These are phyloP conservation scores for Cephus pygmeus DNA, from an alignment of 2,888 invertebrate genomes.

Conservation along the genomic window DNA sequence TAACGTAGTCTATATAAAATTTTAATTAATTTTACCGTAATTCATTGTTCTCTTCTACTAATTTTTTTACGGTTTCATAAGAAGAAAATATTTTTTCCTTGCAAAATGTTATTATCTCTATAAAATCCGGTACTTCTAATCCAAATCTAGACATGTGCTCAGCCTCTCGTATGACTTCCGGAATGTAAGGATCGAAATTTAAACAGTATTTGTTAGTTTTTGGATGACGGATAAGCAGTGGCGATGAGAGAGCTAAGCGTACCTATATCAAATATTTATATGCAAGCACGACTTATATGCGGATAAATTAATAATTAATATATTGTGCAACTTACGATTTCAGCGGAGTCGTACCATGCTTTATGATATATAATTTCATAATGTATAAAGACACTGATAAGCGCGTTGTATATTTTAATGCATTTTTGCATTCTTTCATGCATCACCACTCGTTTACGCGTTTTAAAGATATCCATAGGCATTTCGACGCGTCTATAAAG, in stretches of 20 bases:
- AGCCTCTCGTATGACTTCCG: slow-evolving; percentile 81
- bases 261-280: slow-evolving; percentile 65
- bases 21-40: slow-evolving; percentile 41
- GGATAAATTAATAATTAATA: slow-evolving; percentile 4
- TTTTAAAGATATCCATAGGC: slow-evolving; percentile 77
- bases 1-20: neutral
- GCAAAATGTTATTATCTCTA: slow-evolving; percentile 79
- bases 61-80: slow-evolving; percentile 72
- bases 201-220: slow-evolving; percentile 74
- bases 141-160: slow-evolving; percentile 84
- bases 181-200: slow-evolving; percentile 80
- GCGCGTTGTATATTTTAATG: slow-evolving; percentile 82
- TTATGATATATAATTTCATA: slow-evolving; percentile 86
- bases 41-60: slow-evolving; percentile 73
- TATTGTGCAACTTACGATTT: slow-evolving; percentile 70
- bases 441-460: slow-evolving; percentile 66
- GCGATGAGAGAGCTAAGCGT: slow-evolving; percentile 75
- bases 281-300: neutral
- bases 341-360: slow-evolving; percentile 82
- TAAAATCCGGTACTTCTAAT: slow-evolving; percentile 80
- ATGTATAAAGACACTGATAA: slow-evolving; percentile 82
- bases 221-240: slow-evolving; percentile 77
- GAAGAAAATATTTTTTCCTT: slow-evolving; percentile 76
- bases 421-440: slow-evolving; percentile 79
- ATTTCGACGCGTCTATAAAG: slow-evolving; percentile 78